These are phyloP conservation scores for Pentamera pediparva DNA, from an alignment of 53 echinoderm and acorn worm species.

Conservation along the genomic window DNA sequence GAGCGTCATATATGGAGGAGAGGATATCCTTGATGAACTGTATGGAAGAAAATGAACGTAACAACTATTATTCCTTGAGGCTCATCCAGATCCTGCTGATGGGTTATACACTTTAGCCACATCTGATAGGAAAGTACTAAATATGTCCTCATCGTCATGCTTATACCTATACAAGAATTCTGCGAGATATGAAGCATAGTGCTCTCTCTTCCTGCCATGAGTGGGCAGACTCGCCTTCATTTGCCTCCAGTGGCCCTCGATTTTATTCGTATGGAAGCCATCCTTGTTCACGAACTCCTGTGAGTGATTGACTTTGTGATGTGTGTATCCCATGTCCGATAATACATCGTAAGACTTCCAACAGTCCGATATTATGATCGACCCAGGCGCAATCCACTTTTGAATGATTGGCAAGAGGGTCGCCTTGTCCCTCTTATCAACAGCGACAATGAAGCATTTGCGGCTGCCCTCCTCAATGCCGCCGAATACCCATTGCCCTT, in stretches of 20 bases:
- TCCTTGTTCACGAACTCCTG: neutral
- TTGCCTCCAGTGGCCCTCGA: constrained; percentile 22
- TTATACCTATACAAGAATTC: constrained; percentile 44
- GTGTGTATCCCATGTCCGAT: neutral
- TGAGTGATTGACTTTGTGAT: constrained; percentile 10
- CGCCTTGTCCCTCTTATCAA: constrained; percentile 6
- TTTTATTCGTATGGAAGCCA: constrained; percentile 10
- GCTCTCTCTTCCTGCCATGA: constrained; percentile 16
- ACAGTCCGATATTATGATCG: constrained; percentile 28
- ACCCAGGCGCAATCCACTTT: constrained; percentile 8
- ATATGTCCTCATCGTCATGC: constrained; percentile 5
- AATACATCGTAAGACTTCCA: constrained; percentile 15
- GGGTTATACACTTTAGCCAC: constrained; percentile 16
- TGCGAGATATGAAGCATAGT: constrained; percentile 20
- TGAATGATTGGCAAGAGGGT: constrained; percentile 26
- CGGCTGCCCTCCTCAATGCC: constrained; percentile 40
- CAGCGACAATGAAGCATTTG: constrained; percentile 35
- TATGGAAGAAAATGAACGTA: neutral
- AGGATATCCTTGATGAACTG: neutral
- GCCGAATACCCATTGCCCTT: constrained; percentile 52
- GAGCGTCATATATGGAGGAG: neutral
- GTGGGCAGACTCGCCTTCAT: constrained; percentile 20
- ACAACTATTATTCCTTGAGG: no score
- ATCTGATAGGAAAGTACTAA: neutral
- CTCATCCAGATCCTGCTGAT: no score